Evolutionary conservation across 1,140 invertebrate genomes (phyloP), one percentile per base, ranked within the genome.

Genomic region (Mizuhopecten yessoensis): DNA sequence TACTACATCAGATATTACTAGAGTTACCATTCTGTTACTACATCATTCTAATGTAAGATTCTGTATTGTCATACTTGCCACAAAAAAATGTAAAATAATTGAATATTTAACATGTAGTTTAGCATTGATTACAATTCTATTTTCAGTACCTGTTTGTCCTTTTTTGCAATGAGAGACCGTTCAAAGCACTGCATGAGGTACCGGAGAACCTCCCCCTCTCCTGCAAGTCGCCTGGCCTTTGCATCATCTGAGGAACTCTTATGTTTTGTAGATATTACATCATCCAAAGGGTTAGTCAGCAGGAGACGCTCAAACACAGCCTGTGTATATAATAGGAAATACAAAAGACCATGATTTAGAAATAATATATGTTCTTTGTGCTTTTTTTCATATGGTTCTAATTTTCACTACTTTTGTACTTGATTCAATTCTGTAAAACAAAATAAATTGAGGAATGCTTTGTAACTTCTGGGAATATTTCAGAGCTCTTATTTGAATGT

Each of bases 221-320:
- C 87, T 34, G 95, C 94, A 86, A 92, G 89, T 34, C 75, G 90
- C 29, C 90, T 90, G 10, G 89, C 90, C 29, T 86, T 33, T 42
- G 88, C 39, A 97, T 95, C 91, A 97, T 95, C 95, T 96, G 96
- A 34, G 96, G 94, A 90, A 45, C 39, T 86, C 23, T n/a, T 23
- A 33, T 34, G 39, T n/a, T 49, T 23, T 20, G 57, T 89, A 29
- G 57, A 75, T 86, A 95, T 89, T 23, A 95, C 93, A 89, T 93
- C 86, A 88, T 94, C 86, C 34, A 86, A 34, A 29, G 95, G 95
- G 34, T 98, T 97, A 36, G 96, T 95, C 34, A 98, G 95, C 93
- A 98, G 97, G 20, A 98, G 95, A 92, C 98, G 97, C 95, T 98
- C 98, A 96, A 98, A 98, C 15, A 99, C 95, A 0, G 97, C 98